Percentiles rank a stretch among this genome's conserved stretches.
These are phyloP conservation scores for Columba guinea DNA, from an alignment of 2,797 vertebrate species.

Conservation along the genomic window DNA sequence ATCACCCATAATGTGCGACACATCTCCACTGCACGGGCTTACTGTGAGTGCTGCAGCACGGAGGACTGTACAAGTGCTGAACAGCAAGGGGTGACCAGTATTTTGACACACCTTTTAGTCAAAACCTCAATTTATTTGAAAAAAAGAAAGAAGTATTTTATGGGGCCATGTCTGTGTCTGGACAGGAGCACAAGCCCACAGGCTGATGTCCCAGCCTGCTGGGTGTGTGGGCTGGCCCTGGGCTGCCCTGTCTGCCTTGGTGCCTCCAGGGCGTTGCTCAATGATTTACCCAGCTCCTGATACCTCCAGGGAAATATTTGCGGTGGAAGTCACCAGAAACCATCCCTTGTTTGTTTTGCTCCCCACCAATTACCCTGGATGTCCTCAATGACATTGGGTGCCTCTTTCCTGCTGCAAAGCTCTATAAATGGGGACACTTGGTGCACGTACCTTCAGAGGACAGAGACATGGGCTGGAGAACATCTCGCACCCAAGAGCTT, in stretches of 20 bases:
- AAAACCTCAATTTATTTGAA: background rate
- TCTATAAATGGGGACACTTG: constrained; percentile 38
- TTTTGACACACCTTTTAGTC: background rate
- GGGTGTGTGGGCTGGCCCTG: too few species aligned
- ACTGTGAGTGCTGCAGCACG: fast-evolving
- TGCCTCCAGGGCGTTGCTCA: background rate
- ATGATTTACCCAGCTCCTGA: constrained; percentile 15
- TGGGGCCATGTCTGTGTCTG: fast-evolving
- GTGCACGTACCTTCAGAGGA: background rate
- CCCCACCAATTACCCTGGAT: constrained; percentile 2
- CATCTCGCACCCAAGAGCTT: background rate
- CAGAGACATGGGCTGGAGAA: background rate
- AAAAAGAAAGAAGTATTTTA: background rate
- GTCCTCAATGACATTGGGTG: background rate
- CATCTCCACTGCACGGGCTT: background rate
- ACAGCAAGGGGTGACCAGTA: background rate
- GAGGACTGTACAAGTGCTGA: background rate
- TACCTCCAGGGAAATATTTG: constrained; percentile 66
- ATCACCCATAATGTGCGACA: fast-evolving
- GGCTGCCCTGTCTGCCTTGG: too few species aligned
- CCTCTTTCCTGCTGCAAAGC: background rate
- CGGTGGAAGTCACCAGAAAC: constrained; percentile 54
- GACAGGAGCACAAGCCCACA: background rate
- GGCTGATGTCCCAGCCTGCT: background rate
- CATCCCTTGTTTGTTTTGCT: constrained; percentile 33